A percentile compares a stretch with the other conserved stretches of the same genome.
These are phyloP conservation scores for Diadophis punctatus DNA, from an alignment of 2,113 vertebrate genomes.

Conservation along the genomic window DNA sequence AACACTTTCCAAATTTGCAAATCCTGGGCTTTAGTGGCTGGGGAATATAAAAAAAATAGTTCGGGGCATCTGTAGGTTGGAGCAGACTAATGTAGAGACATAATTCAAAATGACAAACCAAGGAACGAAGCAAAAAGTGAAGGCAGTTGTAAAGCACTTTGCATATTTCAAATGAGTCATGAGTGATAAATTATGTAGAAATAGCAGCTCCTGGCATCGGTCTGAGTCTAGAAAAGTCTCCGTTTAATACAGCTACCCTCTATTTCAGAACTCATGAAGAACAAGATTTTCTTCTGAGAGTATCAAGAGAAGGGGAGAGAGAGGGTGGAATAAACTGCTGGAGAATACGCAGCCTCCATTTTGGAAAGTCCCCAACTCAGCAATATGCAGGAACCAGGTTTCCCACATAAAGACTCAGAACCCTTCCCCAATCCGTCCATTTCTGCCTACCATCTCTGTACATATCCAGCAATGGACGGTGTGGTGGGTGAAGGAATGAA, in stretches of 20 bases:
- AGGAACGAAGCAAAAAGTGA: neutral
- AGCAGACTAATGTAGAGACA: neutral
- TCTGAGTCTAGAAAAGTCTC: neutral
- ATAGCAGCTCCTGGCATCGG: neutral
- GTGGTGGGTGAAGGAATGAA: neutral
- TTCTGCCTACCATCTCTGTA: neutral
- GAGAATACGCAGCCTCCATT: neutral
- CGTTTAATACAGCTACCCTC: neutral
- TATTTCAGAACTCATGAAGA: neutral
- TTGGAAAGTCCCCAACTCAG: neutral
- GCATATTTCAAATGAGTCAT: neutral
- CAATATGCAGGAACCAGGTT: neutral
- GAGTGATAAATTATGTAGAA: constrained; percentile 4
- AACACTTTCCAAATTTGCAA: neutral
- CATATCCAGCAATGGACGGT: rapidly evolving
- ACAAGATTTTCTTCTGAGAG: neutral
- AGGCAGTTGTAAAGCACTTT: constrained; percentile 7
- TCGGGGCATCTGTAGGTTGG: neutral
- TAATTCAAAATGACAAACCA: neutral
- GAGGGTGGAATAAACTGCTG: neutral
- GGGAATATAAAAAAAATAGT: neutral
- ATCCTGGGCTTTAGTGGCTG: neutral
- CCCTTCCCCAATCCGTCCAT: constrained; percentile 7
- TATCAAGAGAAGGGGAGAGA: too few species aligned
- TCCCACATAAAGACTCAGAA: neutral